Evolutionary conservation across 2,888 invertebrate species (phyloP), one percentile per base, ranked within the genome.

Genomic region (Sarcophaga carnaria): DNA sequence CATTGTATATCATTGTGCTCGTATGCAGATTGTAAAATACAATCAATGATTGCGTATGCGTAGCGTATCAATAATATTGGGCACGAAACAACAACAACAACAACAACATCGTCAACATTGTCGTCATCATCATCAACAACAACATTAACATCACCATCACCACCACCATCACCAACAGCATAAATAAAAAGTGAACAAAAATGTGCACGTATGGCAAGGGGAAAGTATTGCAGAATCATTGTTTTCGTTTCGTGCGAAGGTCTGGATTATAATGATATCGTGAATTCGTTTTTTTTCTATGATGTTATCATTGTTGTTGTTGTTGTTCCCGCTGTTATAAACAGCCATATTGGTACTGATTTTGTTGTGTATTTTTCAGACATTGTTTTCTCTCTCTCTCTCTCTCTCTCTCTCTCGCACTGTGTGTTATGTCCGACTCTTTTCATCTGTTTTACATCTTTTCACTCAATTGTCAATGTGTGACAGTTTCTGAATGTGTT

Each of bases 21-120:
- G 62, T 63, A 66, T 67, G 62, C 79, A 62, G 64, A 71, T 59
- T 75, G 69, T 71, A 75, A 69, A 74, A 71, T 72, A 37, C 37
- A 76, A 63, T 81, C 66, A 75, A 49, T 75, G 64, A 54, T 22
- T 75, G 69, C 54, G 37, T 83, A 80, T 80, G 69, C 80, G 69
- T 83, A 83, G 80, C 83, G 77, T 86, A 80, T 80, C 76, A 83
- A 83, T 83, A 77, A 72, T 77, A 83, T 74, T 83, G 59, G 27
- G 49, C 37, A 10, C 47, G 22, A 74, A 37, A 47, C 60, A 67
- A 80, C 47, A 63, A 81, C 60, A 67, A 80, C 47, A 63, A 81
- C 76, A 64, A 49, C 67, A 69, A 47, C 67, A 72, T 54, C 37
- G 62, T 64, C 17, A 12, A 14, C 2, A 54, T 54, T 17, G 54